A percentile compares a stretch with the other conserved stretches of the same genome.
Evolutionary conservation across 2,797 vertebrate species (phyloP).

Genomic region (Xiphorhynchus erythropygius): DNA sequence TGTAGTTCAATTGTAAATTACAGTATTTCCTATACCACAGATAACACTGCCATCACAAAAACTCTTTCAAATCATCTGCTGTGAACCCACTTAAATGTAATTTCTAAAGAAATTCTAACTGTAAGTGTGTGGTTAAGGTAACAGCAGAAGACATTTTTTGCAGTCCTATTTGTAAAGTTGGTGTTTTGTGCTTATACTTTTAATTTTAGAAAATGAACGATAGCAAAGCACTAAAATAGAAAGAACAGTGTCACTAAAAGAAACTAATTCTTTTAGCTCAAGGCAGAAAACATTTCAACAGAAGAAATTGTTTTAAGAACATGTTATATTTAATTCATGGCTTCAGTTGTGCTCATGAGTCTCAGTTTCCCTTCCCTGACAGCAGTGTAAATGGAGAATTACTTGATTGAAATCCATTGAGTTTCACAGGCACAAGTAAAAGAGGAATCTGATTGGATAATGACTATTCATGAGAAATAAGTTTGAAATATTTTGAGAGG

Average conservation of each 20-base stretch:
- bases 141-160: background rate
- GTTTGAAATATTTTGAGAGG: background rate
- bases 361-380: background rate
- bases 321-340: background rate
- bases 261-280: background rate
- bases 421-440: background rate
- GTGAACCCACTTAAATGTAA: constrained; percentile 20
- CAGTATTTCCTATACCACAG: background rate
- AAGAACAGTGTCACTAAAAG: background rate
- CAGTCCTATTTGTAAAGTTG: background rate
- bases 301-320: background rate
- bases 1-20: background rate
- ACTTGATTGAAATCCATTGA: background rate
- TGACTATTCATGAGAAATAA: background rate
- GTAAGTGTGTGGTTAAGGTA: background rate
- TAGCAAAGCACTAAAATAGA: background rate
- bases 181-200: background rate
- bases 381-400: background rate
- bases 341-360: background rate
- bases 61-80: background rate
- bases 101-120: background rate
- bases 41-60: background rate
- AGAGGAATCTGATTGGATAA: background rate
- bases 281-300: background rate
- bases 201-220: background rate